A percentile compares a stretch with the other conserved stretches of the same genome.
Evolutionary conservation across 2,113 vertebrate species (phyloP).

Genomic region (Loxodonta africana): DNA sequence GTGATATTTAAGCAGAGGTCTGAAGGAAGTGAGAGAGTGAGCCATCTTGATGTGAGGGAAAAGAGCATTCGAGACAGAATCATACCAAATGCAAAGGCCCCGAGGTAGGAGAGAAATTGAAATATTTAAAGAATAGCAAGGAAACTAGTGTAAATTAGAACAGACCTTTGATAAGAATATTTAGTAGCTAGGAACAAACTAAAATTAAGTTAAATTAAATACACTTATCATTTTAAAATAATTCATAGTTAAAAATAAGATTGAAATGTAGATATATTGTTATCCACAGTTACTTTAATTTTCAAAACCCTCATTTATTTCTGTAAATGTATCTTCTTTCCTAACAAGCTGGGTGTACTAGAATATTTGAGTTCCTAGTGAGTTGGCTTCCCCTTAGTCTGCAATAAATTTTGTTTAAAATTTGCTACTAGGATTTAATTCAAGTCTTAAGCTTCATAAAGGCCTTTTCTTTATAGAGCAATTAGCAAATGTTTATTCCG

Average conservation of each 20-base stretch:
- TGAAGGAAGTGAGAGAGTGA: background rate
- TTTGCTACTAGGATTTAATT: background rate
- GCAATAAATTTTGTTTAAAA: background rate
- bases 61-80: background rate
- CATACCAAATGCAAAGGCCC: too few relatives aligned
- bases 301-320: background rate
- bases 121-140: background rate
- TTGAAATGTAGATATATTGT: background rate
- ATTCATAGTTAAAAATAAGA: background rate
- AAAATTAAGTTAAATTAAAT: constrained; percentile 1
- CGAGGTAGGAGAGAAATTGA: background rate
- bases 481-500: background rate
- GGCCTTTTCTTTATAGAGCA: background rate
- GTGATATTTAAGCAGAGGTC: background rate
- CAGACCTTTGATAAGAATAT: background rate
- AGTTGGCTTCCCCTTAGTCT: background rate
- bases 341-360: background rate
- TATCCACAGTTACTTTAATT: background rate
- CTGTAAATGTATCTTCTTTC: background rate
- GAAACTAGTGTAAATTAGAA: background rate
- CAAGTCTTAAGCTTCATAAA: background rate
- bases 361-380: background rate
- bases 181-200: background rate
- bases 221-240: background rate
- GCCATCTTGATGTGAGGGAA: background rate